Base-by-base conservation (phyloP, 2,113 vertebrate species). In the Salminus brasiliensis region DNA sequence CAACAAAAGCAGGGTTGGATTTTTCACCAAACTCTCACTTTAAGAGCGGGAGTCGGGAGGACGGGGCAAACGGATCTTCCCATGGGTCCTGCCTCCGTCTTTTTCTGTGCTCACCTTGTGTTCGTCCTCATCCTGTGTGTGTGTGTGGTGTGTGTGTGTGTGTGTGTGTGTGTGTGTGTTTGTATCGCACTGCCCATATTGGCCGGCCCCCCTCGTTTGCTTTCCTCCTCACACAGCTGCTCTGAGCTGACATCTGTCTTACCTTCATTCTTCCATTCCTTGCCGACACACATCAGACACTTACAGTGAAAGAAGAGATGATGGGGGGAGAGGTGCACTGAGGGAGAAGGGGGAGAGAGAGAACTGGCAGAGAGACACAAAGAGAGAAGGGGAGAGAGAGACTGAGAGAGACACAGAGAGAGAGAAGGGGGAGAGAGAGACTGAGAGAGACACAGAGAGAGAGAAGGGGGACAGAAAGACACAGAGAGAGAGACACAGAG, bases 101-200 rank as follows among this genome's bases (percentile, higher is more conserved):
- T 43, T 69, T 25, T 57, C 55, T 29, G 47, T 12, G 34, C 65
- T 77, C 65, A 77, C 75, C 75, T 77, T 77, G 75, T 30, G 75
- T 45, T 69, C 34, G 34, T 77, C 76, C 66, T 78, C 21, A 0
- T 29, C n/a, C 53, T 55, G n/a, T 27, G 32, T 77, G 49, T 25
- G 49, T 43, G 34, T 68, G 45, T 52, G 45, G 23, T n/a, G n/a
- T n/a, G n/a, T n/a, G n/a, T n/a, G 11, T 63, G 53, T 60, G 23
- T 74, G 53, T 39, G 29, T 25, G 36, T n/a, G 11, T 13, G n/a
- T n/a, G n/a, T n/a, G n/a, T n/a, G n/a, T n/a, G n/a, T n/a, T n/a
- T n/a, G n/a, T n/a, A n/a, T n/a, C 2, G n/a, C n/a, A 41, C 3
- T 25, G 49, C 52, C 45, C 36, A 34, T 45, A n/a, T 27, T 3